Evolutionary conservation across 2,113 vertebrate genomes (phyloP).

Genomic region (Theristicus caerulescens): DNA sequence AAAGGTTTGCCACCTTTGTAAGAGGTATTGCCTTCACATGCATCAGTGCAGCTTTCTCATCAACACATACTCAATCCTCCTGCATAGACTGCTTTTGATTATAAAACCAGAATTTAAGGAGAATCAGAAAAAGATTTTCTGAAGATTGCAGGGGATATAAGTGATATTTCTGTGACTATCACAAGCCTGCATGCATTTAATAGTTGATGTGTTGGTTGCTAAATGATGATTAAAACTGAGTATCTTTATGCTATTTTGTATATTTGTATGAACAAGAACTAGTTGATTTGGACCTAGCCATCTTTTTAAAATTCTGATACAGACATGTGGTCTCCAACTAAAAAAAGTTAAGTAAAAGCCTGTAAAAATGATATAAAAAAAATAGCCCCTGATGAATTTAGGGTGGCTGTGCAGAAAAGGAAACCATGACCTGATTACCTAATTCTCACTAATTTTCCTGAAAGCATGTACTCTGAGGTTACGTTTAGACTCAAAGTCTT

Average conservation of each 20-base stretch:
- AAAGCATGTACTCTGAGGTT: background rate
- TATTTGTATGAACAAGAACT: background rate
- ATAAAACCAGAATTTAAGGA: background rate
- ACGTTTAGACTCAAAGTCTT: background rate
- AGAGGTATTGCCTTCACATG: background rate
- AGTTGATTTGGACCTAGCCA: background rate
- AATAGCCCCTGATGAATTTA: background rate
- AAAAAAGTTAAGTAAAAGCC: background rate
- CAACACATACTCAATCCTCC: rapidly evolving
- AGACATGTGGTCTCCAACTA: background rate
- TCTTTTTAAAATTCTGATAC: background rate
- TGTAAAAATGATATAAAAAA: background rate
- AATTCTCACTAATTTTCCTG: slow-evolving; percentile 12
- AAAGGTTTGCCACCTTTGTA: background rate
- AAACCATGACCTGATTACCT: slow-evolving; percentile 26
- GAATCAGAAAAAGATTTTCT: background rate
- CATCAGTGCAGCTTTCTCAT: background rate
- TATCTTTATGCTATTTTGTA: background rate
- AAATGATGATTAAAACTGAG: background rate
- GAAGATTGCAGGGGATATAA: background rate
- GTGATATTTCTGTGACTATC: background rate
- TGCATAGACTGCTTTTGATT: background rate
- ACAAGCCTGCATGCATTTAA: background rate
- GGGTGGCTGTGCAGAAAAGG: background rate
- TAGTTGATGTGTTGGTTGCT: background rate